These are phyloP conservation scores for Echeneis naucrates DNA, from an alignment of 2,797 vertebrate genomes.

Conservation along the genomic window DNA sequence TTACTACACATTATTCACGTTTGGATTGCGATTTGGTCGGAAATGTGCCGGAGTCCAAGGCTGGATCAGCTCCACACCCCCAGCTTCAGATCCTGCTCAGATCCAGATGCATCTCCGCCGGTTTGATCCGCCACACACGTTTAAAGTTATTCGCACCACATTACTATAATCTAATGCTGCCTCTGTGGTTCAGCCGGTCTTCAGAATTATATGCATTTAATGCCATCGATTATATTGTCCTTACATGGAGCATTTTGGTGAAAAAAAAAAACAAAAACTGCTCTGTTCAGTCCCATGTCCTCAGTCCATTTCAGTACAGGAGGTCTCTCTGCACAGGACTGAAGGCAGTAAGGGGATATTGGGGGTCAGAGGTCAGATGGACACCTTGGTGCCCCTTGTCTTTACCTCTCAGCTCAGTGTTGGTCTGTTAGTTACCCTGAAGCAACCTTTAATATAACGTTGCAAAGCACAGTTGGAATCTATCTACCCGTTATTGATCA, in stretches of 20 bases:
- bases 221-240: neutral
- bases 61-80: neutral
- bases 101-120: no score
- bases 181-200: neutral
- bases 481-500: slow-evolving; percentile 64
- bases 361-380: neutral
- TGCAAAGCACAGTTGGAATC: slow-evolving; percentile 21
- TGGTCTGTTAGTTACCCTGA: neutral
- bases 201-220: neutral
- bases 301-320: neutral
- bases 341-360: neutral
- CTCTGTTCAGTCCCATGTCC: neutral
- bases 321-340: neutral
- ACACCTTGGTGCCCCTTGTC: neutral
- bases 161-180: neutral
- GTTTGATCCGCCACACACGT: neutral
- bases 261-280: no score
- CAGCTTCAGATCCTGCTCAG: no score
- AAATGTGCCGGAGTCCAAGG: neutral
- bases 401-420: neutral
- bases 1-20: neutral
- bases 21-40: no score
- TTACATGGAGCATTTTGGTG: no score
- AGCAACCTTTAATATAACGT: slow-evolving; percentile 13
- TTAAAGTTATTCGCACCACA: neutral